These are phyloP conservation scores for Erythrolamprus reginae DNA, from an alignment of 2,113 vertebrate species.

Conservation along the genomic window DNA sequence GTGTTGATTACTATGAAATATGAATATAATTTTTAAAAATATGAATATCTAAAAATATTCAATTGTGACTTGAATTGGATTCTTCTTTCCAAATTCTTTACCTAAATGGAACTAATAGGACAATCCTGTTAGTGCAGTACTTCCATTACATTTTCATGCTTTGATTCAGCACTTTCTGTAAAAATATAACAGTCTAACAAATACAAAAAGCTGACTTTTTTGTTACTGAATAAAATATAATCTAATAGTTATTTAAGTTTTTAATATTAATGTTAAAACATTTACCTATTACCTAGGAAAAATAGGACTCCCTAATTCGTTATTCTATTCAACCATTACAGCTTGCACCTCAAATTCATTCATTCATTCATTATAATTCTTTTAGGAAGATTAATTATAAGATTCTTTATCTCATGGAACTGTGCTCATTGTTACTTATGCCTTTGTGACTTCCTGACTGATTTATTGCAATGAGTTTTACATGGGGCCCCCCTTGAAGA, in stretches of 20 bases:
- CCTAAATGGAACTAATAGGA: too few relatives aligned
- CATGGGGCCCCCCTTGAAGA: not conserved
- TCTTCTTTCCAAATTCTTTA: too few relatives aligned
- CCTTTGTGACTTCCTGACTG: not conserved
- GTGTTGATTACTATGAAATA: not conserved
- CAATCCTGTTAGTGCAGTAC: too few relatives aligned
- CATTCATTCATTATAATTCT: not conserved
- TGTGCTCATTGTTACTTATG: not conserved
- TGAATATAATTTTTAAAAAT: not conserved
- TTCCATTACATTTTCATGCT: too few relatives aligned
- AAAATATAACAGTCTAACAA: too few relatives aligned
- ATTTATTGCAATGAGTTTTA: not conserved
- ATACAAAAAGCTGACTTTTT: too few relatives aligned
- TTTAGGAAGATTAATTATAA: not conserved
- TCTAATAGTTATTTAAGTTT: not conserved
- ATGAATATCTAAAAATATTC: not conserved
- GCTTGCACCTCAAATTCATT: not conserved
- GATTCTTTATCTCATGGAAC: not conserved
- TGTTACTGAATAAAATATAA: too few relatives aligned
- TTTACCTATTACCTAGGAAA: too few relatives aligned
- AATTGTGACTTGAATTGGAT: too few relatives aligned
- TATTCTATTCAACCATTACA: not conserved
- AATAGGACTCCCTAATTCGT: not conserved
- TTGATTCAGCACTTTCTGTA: too few relatives aligned
- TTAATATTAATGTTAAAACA: not conserved